Conservation (phyloP, 1,140 invertebrate species). For the fruit fly (Drosophila melanogaster) region Release_6_plus_ISO1_MT NC_004354.4:10177501-10178000, state of each 20-base stretch:
- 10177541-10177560: slow-evolving; percentile 1
- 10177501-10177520: slow-evolving; percentile 16
- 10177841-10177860: not conserved
- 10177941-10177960: slow-evolving; percentile 45
- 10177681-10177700: too few relatives aligned
- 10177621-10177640: too few relatives aligned
- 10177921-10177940: slow-evolving; percentile 37
- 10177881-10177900: not conserved
- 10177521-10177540: slow-evolving; percentile 2
- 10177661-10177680: too few relatives aligned
- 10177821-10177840: slow-evolving; percentile 56
- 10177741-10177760: not conserved
- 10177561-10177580: slow-evolving; percentile 3
- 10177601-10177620: not conserved
- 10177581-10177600: not conserved
- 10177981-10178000: slow-evolving; percentile 13
- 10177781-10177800: slow-evolving; percentile 4
- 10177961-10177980: slow-evolving; percentile 55
- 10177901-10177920: slow-evolving; percentile 39
- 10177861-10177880: not conserved
- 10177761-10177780: slow-evolving; percentile 6
- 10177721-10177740: not conserved
- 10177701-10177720: not conserved
- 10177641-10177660: too few relatives aligned
- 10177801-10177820: slow-evolving; percentile 65